Evolutionary conservation across 1,140 invertebrate species (phyloP).

Genomic region (Orchestia grillus): DNA sequence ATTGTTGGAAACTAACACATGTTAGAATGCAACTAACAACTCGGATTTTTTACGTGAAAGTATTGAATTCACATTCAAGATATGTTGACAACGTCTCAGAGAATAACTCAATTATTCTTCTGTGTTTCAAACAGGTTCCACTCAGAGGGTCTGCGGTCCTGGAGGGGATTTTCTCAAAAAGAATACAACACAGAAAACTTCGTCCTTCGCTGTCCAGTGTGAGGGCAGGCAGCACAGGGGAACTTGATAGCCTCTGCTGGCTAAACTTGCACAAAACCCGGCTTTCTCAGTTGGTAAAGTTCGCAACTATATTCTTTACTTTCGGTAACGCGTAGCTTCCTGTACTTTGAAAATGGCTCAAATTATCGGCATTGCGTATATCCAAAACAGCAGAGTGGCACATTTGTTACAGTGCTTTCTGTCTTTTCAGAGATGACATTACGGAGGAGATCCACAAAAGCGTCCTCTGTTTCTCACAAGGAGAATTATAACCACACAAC

Average conservation of each 20-base stretch:
- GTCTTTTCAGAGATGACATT: too few relatives aligned
- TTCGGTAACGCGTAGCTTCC: too few relatives aligned
- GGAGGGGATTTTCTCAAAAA: background rate
- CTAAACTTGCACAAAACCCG: background rate
- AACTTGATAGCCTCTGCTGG: background rate
- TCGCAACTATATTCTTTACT: background rate
- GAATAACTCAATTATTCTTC: background rate
- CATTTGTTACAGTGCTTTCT: too few relatives aligned
- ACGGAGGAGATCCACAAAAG: too few relatives aligned
- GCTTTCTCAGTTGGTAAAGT: background rate
- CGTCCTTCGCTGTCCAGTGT: background rate
- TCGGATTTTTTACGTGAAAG: background rate
- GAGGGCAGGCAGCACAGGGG: too few relatives aligned
- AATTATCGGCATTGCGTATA: too few relatives aligned
- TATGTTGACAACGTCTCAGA: background rate
- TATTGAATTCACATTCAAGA: background rate
- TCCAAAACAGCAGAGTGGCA: too few relatives aligned
- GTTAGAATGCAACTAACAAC: background rate
- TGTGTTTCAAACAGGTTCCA: background rate
- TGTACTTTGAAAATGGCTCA: too few relatives aligned
- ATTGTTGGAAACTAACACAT: background rate
- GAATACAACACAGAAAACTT: background rate
- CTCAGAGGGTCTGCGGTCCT: background rate
- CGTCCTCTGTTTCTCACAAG: too few relatives aligned
- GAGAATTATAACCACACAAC: background rate